phyloP scores from a whole-genome alignment of 2,797 vertebrate genomes.

The Sebastes diaconus region DNA sequence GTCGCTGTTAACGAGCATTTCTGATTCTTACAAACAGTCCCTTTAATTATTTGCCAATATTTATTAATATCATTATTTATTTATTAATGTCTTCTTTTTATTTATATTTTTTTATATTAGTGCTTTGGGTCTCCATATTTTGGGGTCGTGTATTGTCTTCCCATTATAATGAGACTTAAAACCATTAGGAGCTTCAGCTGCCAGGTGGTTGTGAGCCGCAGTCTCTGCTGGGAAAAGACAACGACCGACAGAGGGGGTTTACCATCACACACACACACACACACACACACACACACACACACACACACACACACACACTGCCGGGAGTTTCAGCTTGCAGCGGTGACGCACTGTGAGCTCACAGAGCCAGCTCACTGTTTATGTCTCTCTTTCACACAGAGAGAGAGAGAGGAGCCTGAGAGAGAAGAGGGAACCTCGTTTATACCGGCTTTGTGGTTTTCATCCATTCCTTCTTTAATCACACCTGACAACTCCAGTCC shows the following conservation, averaged over 20 bases:
- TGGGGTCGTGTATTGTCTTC: background rate
- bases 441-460: conserved; percentile 70
- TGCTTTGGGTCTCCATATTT: background rate
- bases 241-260: conserved; percentile 28
- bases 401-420: background rate
- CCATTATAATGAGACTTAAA: background rate
- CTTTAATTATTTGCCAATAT: no score
- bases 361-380: conserved; percentile 57
- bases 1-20: no score
- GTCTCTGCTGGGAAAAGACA: background rate
- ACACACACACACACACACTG: background rate
- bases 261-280: background rate
- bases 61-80: background rate
- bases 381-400: conserved; percentile 34
- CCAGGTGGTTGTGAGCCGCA: conserved; percentile 4
- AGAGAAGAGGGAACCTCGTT: conserved; percentile 38
- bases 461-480: conserved; percentile 31
- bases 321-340: conserved; percentile 66
- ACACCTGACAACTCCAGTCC: background rate
- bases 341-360: conserved; percentile 76
- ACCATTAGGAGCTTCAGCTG: background rate
- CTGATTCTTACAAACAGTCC: no score
- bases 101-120: no score
- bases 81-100: background rate
- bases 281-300: background rate